phyloP scores from a whole-genome alignment of 2,113 vertebrate genomes.

The Campylomormyrus tamandua region DNA sequence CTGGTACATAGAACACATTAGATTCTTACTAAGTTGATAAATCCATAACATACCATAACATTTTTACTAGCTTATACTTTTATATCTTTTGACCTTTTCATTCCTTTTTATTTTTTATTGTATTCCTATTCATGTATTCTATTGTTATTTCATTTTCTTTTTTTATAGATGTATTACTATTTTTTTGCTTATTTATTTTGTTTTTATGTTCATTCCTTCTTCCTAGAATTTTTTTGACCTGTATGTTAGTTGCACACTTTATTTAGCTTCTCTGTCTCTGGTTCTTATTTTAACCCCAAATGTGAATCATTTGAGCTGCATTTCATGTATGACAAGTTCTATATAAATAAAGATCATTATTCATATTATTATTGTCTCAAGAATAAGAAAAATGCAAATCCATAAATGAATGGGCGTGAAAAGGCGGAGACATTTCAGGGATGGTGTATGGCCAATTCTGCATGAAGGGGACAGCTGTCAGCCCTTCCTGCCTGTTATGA shows the following conservation, averaged over 20 bases:
- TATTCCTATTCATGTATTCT: background rate
- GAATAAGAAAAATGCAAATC: background rate
- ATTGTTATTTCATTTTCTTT: background rate
- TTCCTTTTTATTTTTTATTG: background rate
- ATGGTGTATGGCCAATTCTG: background rate
- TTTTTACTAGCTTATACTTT: background rate
- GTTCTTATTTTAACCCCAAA: background rate
- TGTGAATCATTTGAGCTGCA: background rate
- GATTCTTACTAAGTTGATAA: background rate
- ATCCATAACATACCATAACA: background rate
- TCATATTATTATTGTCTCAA: background rate
- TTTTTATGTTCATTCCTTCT: background rate
- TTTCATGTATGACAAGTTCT: background rate
- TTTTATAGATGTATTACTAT: background rate
- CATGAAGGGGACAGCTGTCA: background rate
- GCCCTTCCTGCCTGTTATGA: background rate
- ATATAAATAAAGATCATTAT: background rate
- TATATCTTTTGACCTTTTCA: background rate
- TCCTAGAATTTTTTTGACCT: background rate
- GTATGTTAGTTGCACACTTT: background rate
- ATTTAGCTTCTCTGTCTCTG: background rate
- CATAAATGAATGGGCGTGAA: background rate
- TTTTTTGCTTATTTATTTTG: background rate
- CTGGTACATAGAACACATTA: background rate
- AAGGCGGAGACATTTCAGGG: background rate